phyloP scores from a whole-genome alignment of 2,797 vertebrate genomes.

The Sebastes iracundus region DNA sequence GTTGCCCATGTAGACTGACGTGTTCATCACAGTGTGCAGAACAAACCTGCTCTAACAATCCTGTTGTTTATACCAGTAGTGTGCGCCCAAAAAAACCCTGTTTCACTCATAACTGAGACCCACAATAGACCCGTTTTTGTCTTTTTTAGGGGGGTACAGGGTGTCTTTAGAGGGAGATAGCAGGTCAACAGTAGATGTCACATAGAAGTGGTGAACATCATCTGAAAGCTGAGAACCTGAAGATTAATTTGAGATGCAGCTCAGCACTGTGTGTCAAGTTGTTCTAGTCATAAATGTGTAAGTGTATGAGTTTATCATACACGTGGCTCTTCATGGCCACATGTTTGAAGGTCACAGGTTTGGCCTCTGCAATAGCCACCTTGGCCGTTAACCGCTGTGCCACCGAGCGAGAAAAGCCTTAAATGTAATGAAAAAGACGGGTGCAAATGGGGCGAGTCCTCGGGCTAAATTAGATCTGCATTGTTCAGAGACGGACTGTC shows the following conservation, averaged over 20 bases:
- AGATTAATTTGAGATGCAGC: no score
- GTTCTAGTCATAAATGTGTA: no score
- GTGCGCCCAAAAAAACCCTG: not conserved
- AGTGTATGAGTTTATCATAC: no score
- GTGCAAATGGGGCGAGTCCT: not conserved
- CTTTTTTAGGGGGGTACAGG: no score
- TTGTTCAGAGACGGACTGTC: conserved; percentile 29
- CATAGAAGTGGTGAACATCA: no score
- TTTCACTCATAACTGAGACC: not conserved
- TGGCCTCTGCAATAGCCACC: not conserved
- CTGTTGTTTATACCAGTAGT: not conserved
- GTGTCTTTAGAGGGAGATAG: no score
- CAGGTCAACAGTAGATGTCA: no score
- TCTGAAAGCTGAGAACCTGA: no score
- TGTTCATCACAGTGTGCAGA: not conserved
- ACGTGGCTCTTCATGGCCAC: not conserved
- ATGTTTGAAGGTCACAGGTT: conserved; percentile 9
- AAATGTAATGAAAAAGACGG: conserved; percentile 9
- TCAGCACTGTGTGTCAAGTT: no score
- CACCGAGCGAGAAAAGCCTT: not conserved
- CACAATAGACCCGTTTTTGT: no score
- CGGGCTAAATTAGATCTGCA: conserved; percentile 46
- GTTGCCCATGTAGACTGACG: not conserved
- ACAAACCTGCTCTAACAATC: not conserved
- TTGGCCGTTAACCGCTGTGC: not conserved